Evolutionary conservation across 2,888 invertebrate genomes (phyloP), one percentile per base, ranked within the genome.

Genomic region (Busseola fusca): DNA sequence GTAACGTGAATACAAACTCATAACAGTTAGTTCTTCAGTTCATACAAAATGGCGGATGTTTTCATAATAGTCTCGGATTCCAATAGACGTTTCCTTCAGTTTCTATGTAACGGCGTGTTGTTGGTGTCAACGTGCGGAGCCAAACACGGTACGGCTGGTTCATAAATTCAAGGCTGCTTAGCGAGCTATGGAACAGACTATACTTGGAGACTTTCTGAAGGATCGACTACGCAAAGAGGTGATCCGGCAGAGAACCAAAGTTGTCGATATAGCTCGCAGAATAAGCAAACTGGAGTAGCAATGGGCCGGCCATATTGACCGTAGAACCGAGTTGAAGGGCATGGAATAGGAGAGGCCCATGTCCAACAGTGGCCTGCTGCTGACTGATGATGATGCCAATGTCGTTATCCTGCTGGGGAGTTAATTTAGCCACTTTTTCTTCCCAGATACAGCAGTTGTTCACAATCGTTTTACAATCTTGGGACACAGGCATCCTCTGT

Each of bases 1-100:
- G 1, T 25, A 40, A 40, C 30, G 40, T 21, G 16, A 48, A 30
- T 54, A 40, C 16, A n/a, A 10, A 21, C 12, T 65, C 75, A 75
- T 6, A 72, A 75, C 72, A 72, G 14, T 1, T 21, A 27, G 30
- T 74, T 72, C 54, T 30, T 25, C 21, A 16, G 14, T 14, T 16
- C 42, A 74, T 27, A 64, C 74, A 75, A 48, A 21, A 72, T 72
- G 75, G 72, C 27, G 12, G 66, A 21, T 72, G 75, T 72, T 72
- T 76, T 73, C 42, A 76, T 58, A 73, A 73, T 37, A 75, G 27
- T 25, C 6, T 72, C 72, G 12, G 25, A 56, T 72, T 73, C 58
- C 50, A 67, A 40, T 48, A 65, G 45, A 45, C 65, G 74, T 74
- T 74, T 72, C 54, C 65, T 27, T 56, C 16, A 30, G 37, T 5